Evolutionary conservation across 2,888 invertebrate species (phyloP), one percentile per base, ranked within the genome.

Genomic region (Himalopsyche anomala): DNA sequence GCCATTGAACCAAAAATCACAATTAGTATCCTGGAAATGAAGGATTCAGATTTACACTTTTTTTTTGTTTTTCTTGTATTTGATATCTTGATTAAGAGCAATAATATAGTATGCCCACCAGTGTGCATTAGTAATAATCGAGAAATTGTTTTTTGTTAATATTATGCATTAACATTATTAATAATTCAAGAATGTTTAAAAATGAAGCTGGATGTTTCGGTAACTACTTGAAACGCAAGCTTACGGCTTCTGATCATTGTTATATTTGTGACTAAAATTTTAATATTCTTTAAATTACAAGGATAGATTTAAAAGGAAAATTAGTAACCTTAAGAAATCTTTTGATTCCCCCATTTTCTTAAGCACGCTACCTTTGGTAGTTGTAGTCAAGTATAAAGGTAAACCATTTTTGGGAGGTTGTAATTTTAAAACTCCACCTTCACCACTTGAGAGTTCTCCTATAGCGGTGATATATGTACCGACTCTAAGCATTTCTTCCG

Each of bases 401-500:
- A 95, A 91, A 0, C 96, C 96, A 89, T 95, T 93, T 15, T 93
- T 91, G 0, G 98, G 96, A 0, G 97, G 95, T 90, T 96, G 96
- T 89, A 97, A 93, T 89, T 95, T 94, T 84, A 97, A 90, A 0
- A 93, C 93, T 79, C 95, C 94, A 17, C 95, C 94, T 83, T 95
- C 94, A n/a, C 94, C 93, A 55, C 93, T 90, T 82, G 95, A 94
- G 40, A 98, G 91, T 91, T 97, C 95, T 17, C 98, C 98, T 84
- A 98, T 95, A 5, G 95, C 95, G 0, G 98, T 96, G 80, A 98
- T 94, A 88, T 96, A 94, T 82, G 96, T 95, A 19, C 97, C 97
- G 90, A 96, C 96, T 0, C 97, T 93, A 5, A 98, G 92, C 94
- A 98, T 96, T 91, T 96, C 96, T 91, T 98, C 98, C 81, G 97